Evolutionary conservation across 2,113 vertebrate genomes (phyloP).

Genomic region (Gallinago media): DNA sequence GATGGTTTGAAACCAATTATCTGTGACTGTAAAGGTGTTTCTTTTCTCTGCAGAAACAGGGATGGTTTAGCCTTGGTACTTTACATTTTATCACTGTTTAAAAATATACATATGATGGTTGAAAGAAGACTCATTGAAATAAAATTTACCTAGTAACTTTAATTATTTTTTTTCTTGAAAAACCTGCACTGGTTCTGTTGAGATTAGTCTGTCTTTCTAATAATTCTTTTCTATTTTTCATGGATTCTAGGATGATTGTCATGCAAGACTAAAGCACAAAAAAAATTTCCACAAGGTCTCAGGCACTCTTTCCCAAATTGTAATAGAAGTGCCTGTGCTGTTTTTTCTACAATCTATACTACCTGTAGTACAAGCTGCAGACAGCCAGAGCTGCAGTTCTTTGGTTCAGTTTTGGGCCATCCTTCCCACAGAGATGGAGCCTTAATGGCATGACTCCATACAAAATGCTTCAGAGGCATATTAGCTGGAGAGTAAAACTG

Average conservation of each 20-base stretch:
- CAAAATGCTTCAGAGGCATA: neutral
- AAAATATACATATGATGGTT: neutral
- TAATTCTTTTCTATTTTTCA: neutral
- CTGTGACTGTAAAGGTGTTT: rapidly evolving
- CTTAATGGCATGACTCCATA: neutral
- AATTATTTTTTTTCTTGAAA: neutral
- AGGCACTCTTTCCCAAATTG: neutral
- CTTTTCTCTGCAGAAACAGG: neutral
- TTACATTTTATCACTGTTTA: neutral
- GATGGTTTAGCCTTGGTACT: neutral
- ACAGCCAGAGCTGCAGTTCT: neutral
- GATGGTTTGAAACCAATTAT: neutral
- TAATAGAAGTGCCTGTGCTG: neutral
- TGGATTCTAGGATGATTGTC: neutral
- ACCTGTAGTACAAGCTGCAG: neutral
- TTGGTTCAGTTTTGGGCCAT: neutral
- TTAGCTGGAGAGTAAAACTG: neutral
- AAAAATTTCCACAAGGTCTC: neutral
- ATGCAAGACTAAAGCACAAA: neutral
- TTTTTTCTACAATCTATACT: neutral
- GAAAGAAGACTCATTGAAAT: neutral
- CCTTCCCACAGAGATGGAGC: neutral
- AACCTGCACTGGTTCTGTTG: neutral
- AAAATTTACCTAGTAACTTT: neutral
- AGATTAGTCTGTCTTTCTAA: neutral